Conservation (phyloP, 2,888 invertebrate genomes). For the Heliconius cydno region DNA sequence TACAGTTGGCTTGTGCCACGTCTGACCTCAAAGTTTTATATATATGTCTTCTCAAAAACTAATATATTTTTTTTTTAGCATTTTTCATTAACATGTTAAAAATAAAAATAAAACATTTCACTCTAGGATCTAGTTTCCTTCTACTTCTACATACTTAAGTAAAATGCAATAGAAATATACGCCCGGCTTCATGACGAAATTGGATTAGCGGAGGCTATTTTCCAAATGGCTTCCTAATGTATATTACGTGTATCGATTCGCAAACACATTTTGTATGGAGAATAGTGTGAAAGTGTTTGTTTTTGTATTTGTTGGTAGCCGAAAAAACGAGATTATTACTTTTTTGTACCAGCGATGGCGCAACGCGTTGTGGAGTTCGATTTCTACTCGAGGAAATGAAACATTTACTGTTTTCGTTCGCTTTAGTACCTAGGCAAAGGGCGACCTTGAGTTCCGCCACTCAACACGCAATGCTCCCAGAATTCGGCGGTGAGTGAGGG, state of each 20-base stretch:
- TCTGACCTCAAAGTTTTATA: too few species aligned
- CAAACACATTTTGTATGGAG: constrained; percentile 33
- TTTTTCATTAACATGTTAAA: too few species aligned
- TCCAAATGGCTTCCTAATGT: constrained; percentile 40
- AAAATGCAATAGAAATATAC: constrained; percentile 24
- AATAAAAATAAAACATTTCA: background rate
- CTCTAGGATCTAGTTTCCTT: background rate
- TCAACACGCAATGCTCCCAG: too few species aligned
- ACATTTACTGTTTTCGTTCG: too few species aligned
- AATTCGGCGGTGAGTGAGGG: background rate
- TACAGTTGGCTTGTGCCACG: too few species aligned
- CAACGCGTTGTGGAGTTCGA: too few species aligned
- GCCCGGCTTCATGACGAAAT: constrained; percentile 38
- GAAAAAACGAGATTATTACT: background rate
- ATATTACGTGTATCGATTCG: constrained; percentile 20
- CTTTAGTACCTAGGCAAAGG: background rate
- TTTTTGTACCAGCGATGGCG: background rate
- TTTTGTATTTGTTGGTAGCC: background rate
- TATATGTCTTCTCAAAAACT: too few species aligned
- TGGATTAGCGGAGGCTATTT: constrained; percentile 43
- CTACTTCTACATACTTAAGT: background rate
- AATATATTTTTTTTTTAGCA: too few species aligned
- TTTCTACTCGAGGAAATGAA: too few species aligned
- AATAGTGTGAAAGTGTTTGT: background rate
- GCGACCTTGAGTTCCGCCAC: background rate